Evolutionary conservation across 2,888 invertebrate genomes (phyloP), one percentile per base, ranked within the genome.

Genomic region (Callosobruchus maculatus): DNA sequence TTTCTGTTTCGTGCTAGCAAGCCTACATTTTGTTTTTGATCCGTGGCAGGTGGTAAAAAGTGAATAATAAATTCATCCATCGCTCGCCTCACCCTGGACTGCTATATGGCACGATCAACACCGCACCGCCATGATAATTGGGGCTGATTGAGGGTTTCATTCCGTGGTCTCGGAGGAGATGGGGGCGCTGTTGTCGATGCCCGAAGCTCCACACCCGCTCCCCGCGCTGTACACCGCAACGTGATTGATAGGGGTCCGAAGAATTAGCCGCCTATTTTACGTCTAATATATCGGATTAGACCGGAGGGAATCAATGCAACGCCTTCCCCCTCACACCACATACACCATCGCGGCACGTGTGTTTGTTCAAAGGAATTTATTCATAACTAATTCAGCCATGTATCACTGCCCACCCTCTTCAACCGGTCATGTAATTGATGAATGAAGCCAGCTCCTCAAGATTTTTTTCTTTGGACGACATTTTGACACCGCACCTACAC

Each of bases 141-240:
- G 80, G 81, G 80, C 83, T 86, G 86, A 86, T 86, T 86, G 85
- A 84, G 84, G 84, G 85, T 85, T 84, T 84, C 84, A 83, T 82
- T 83, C 82, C 81, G 80, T 81, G 79, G 74, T 78, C 75, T 76
- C 82, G 76, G 73, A 80, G 79, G 79, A 81, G 77, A 81, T 74
- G 71, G 76, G 76, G 78, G 76, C 79, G 77, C 76, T 73, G 73
- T 75, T 78, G 78, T 79, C 79, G 79, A 82, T 82, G 81, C 81
- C 75, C 78, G 80, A 74, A 78, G 82, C 80, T 82, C 83, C 83
- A 83, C 80, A 76, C 78, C 76, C 78, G 77, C 77, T 78, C 79
- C 77, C 20, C 4, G 21, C 49, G 49, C 49, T 49, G 49, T 13
- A 13, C 49, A 49, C 49, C 49, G 49, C 49, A 49, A 49, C 49